phyloP scores from a whole-genome alignment of 2,113 vertebrate genomes.

The Phalacrocorax brasilianus region DNA sequence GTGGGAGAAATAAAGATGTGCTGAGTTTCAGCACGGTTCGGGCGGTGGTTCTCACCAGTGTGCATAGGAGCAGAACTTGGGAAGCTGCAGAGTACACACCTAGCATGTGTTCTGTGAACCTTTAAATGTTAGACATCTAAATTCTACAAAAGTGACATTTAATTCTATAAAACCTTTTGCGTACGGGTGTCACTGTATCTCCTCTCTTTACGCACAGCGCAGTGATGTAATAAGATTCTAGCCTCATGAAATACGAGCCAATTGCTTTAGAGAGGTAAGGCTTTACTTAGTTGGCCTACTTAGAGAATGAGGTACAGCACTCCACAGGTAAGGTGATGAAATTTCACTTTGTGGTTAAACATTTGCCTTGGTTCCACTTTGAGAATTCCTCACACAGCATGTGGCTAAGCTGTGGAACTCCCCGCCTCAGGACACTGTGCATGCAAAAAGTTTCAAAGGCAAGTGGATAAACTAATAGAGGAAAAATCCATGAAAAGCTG shows the following conservation, averaged over 20 bases:
- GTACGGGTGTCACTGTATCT: not conserved
- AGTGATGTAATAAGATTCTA: not conserved
- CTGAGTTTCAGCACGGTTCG: not conserved
- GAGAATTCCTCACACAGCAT: not conserved
- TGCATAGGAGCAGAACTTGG: not conserved
- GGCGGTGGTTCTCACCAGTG: not conserved
- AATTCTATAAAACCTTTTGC: not conserved
- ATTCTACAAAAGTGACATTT: not conserved
- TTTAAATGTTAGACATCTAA: not conserved
- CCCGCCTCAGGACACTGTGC: not conserved
- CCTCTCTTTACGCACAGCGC: not conserved
- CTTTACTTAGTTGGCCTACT: not conserved
- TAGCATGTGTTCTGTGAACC: not conserved
- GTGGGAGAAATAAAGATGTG: not conserved
- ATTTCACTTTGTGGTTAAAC: not conserved
- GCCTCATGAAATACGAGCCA: not conserved
- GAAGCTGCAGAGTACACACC: not conserved
- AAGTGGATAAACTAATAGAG: not conserved
- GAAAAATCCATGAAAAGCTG: not conserved
- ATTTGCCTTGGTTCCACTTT: not conserved
- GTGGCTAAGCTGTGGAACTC: not conserved
- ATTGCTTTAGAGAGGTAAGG: not conserved
- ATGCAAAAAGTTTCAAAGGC: not conserved
- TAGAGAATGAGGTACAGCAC: not conserved
- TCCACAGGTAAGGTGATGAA: not conserved